These are phyloP conservation scores for Bufotes viridis DNA, from an alignment of 2,797 vertebrate genomes.

Conservation along the genomic window DNA sequence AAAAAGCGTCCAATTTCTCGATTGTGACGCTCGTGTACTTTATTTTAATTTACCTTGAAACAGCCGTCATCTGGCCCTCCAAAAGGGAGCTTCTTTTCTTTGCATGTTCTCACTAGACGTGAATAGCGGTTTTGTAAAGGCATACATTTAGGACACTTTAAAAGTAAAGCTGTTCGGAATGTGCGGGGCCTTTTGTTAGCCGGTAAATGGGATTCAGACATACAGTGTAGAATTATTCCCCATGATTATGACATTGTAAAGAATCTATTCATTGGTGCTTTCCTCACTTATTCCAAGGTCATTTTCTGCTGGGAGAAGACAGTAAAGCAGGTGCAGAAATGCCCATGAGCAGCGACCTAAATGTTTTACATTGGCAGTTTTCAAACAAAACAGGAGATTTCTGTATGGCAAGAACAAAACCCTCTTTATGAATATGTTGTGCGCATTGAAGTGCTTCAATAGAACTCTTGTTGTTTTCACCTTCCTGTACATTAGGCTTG, in stretches of 20 bases:
- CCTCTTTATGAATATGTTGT: slow-evolving; percentile 16
- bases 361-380: slow-evolving; percentile 50
- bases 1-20: slow-evolving; percentile 23
- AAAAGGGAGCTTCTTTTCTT: slow-evolving; percentile 44
- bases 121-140: slow-evolving; percentile 56
- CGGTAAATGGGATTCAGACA: slow-evolving; percentile 49
- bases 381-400: slow-evolving; percentile 54
- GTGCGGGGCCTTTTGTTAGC: slow-evolving; percentile 53
- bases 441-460: neutral
- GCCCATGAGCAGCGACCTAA: slow-evolving; percentile 50
- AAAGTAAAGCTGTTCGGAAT: slow-evolving; percentile 54
- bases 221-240: slow-evolving; percentile 52
- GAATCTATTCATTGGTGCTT: slow-evolving; percentile 51
- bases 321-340: slow-evolving; percentile 57
- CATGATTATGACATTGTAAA: slow-evolving; percentile 60
- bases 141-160: slow-evolving; percentile 59
- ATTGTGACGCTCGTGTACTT: slow-evolving; percentile 30
- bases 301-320: slow-evolving; percentile 55
- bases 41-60: slow-evolving; percentile 48
- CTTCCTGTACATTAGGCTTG: neutral
- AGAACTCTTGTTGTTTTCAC: neutral
- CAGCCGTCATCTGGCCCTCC: slow-evolving; percentile 38
- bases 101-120: slow-evolving; percentile 36
- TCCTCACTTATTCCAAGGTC: slow-evolving; percentile 59
- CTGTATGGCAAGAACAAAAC: slow-evolving; percentile 38